Evolutionary conservation across 2,797 vertebrate genomes (phyloP), one percentile per base, ranked within the genome.

Genomic region (Potorous gilbertii): DNA sequence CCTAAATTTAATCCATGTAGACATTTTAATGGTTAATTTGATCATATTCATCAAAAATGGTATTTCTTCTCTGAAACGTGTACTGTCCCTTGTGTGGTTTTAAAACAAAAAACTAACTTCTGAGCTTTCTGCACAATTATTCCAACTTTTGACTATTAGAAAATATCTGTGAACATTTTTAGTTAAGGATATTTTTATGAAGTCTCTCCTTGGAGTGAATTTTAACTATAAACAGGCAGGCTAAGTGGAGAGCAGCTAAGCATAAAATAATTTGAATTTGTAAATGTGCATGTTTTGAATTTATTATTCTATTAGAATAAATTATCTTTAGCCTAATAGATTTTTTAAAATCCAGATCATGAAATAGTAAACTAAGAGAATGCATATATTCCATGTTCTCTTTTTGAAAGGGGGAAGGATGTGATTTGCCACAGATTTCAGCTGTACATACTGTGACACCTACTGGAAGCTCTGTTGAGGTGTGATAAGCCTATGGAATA

Each of bases 91-190:
- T 52, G 46, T 95, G 62, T 92, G 92, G 91, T 97, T 96, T 95
- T 54, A 97, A 93, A 95, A 93, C 55, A 92, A 95, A 97, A 87
- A 16, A 93, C 57, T 93, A 95, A 92, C 27, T 94, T 94, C 74
- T 57, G 59, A 90, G 92, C 40, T 96, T 97, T 96, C 90, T 94
- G 90, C 90, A 59, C 96, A 92, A 91, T 96, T 96, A 81, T 98
- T 97, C 95, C 56, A 92, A 90, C 40, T 96, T 96, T 96, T 93
- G 74, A 94, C 54, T 81, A 54, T 95, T 96, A 92, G 93, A 57
- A 97, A 97, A 91, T 97, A 74, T 95, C 59, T 97, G 92, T 34
- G 95, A 54, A 92, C 56, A 93, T 97, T 97, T 29, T 96, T 91
- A 50, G 14, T 96, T 97, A 87, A 91, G 96, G 96, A 55, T 93